A percentile compares a stretch with the other conserved stretches of the same genome.
phyloP scores from a whole-genome alignment of 2,113 vertebrate genomes.

The Lipotes vexillifer region DNA sequence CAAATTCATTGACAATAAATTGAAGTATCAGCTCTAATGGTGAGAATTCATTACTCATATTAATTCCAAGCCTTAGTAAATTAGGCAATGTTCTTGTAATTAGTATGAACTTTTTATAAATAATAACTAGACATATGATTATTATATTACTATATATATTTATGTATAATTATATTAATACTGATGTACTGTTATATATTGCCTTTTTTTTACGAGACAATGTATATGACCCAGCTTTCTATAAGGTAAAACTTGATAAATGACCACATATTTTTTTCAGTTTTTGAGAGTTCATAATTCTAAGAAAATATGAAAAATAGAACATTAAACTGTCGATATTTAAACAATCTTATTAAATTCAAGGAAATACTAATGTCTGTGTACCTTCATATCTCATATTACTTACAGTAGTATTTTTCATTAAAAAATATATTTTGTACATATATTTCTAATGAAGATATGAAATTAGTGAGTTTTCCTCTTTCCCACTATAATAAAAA shows the following conservation, averaged over 20 bases:
- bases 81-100: neutral
- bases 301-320: neutral
- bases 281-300: neutral
- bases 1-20: neutral
- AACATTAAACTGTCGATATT: neutral
- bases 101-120: neutral
- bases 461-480: neutral
- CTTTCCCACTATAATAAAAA: neutral
- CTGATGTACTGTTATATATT: neutral
- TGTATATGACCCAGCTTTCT: neutral
- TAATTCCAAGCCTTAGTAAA: neutral
- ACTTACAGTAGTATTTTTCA: neutral
- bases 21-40: neutral
- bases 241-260: neutral
- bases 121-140: neutral
- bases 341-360: neutral
- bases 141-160: neutral
- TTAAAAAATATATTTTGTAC: neutral
- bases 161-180: neutral
- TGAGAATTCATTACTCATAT: neutral
- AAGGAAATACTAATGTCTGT: neutral
- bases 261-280: neutral
- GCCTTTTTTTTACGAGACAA: neutral
- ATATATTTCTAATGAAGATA: neutral
- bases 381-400: neutral